phyloP scores from a whole-genome alignment of 1,140 invertebrate genomes.

The Monomorium pharaonis region DNA sequence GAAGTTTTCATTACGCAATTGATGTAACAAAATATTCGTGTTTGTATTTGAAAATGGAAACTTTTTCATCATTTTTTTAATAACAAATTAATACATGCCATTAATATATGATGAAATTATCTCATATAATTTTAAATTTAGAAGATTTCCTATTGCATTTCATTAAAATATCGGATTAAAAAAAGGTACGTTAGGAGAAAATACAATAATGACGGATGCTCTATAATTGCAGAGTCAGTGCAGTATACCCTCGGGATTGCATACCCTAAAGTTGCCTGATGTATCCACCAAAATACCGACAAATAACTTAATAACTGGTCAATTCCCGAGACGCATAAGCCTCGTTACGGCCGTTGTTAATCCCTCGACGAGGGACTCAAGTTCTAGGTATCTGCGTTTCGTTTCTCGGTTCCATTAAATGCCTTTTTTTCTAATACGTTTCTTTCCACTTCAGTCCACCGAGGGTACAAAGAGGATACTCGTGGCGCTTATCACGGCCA shows the following conservation, averaged over 20 bases:
- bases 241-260: conserved; percentile 81
- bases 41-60: neutral
- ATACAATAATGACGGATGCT: conserved; percentile 30
- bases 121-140: neutral
- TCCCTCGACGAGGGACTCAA: conserved; percentile 79
- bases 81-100: neutral
- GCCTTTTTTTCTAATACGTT: neutral
- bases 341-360: conserved; percentile 78
- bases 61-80: neutral
- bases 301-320: conserved; percentile 80
- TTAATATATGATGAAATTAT: too few relatives aligned
- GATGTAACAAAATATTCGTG: neutral
- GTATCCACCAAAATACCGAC: conserved; percentile 81
- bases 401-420: neutral
- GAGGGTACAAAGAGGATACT: conserved; percentile 88
- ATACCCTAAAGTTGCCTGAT: conserved; percentile 81
- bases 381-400: conserved; percentile 75
- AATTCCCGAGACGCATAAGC: conserved; percentile 80
- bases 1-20: neutral
- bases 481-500: conserved; percentile 89
- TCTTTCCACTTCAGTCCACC: conserved; percentile 71
- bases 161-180: neutral
- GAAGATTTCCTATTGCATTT: neutral
- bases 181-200: neutral
- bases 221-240: conserved; percentile 80